Evolutionary conservation across 2,797 vertebrate species (phyloP), one percentile per base, ranked within the genome.

Genomic region (Scomberomorus guttatus): DNA sequence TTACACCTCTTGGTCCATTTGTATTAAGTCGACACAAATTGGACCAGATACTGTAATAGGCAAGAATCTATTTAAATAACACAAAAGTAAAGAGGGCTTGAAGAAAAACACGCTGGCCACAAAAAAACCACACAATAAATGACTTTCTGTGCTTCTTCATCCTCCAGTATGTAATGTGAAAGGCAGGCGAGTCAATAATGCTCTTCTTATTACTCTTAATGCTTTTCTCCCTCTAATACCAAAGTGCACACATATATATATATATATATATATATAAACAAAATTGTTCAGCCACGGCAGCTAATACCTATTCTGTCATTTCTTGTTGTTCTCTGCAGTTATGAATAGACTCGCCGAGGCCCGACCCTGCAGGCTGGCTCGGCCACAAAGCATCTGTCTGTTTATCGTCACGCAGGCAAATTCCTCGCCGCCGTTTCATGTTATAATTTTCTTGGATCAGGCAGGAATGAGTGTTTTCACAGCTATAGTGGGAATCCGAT

Each of bases 401-500:
- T 87, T 79, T 65, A 39, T 46, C 66, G 59, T 69, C 77, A 79
- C 77, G 9, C 70, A 58, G 61, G 54, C 24, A 48, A 79, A 89
- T 76, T 88, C 85, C 72, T 85, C 59, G 2, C 72, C 14, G 37
- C 52, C 1, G 77, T 83, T 89, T 81, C 24, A 56, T 89, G 85
- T 80, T 75, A 63, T 72, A 83, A 90, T 93, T 93, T 86, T n/a
- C 83, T 83, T 77, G 81, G 84, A 90, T 93, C 57, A 54, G 69
- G 77, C 75, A 73, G 84, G 85, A 90, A 89, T 37, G 82, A 89
- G 87, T 78, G 87, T 89, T 93, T 93, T 92, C 90, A 90, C 93
- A 88, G 93, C 91, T 91, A 94, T 90, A 87, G 91, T 75, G 82
- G 90, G 89, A 94, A 95, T 93, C 89, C 74, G 91, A 95, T 95